phyloP scores from a whole-genome alignment of 53 echinoderm and acorn worm species.

The Mesocentrotus franciscanus region DNA sequence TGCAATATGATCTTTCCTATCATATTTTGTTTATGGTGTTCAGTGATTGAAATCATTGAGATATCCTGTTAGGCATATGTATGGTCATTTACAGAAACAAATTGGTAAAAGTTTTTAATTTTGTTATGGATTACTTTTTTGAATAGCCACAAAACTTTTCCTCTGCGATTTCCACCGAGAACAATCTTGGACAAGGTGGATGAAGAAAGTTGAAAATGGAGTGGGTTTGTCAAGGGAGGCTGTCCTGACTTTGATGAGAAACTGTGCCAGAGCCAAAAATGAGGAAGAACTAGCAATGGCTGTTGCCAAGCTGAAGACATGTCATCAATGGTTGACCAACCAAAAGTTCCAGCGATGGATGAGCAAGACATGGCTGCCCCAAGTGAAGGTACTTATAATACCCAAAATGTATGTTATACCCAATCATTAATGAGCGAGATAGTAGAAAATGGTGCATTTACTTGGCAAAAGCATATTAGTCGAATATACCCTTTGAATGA shows the following conservation, averaged over 20 bases:
- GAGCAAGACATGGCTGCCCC: constrained; percentile 50
- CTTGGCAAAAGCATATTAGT: too few relatives aligned
- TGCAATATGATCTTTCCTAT: too few relatives aligned
- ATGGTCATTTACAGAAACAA: too few relatives aligned
- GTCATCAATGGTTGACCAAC: neutral
- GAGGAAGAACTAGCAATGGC: constrained; percentile 9
- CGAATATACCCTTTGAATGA: neutral
- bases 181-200: constrained; percentile 75
- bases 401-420: neutral
- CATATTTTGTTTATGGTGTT: too few relatives aligned
- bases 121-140: neutral
- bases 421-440: neutral
- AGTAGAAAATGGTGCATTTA: neutral
- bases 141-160: constrained; percentile 18
- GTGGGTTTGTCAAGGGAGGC: constrained; percentile 23
- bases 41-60: too few relatives aligned
- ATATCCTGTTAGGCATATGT: too few relatives aligned
- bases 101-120: neutral
- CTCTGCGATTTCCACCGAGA: constrained; percentile 77
- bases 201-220: constrained; percentile 63
- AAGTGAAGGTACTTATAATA: constrained; percentile 44
- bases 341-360: constrained; percentile 38
- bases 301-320: constrained; percentile 36
- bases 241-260: constrained; percentile 49
- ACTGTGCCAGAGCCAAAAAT: constrained; percentile 30